Evolutionary conservation across 1,140 invertebrate genomes (phyloP).

Genomic region (Pseudomyrmex gracilis): DNA sequence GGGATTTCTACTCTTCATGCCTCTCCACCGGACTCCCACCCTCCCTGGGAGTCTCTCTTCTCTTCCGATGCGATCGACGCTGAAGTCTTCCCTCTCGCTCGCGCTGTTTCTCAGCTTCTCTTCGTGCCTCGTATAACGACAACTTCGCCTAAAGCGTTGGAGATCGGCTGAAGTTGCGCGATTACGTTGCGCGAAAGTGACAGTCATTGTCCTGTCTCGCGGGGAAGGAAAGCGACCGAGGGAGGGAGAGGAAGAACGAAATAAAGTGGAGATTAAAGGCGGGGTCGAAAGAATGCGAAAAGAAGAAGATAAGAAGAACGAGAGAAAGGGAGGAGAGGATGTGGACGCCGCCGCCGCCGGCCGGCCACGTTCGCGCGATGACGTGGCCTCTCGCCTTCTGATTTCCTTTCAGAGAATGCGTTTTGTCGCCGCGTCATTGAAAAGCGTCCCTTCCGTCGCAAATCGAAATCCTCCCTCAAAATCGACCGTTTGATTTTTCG

Average conservation of each 20-base stretch:
- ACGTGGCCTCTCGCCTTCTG: too few relatives aligned
- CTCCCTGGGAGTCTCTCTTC: conserved; percentile 56
- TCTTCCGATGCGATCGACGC: conserved; percentile 53
- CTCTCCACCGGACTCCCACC: conserved; percentile 62
- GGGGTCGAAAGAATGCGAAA: neutral
- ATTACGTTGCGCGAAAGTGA: conserved; percentile 45
- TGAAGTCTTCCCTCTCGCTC: conserved; percentile 37
- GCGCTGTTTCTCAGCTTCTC: conserved; percentile 17
- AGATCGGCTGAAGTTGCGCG: conserved; percentile 35
- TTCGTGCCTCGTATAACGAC: conserved; percentile 51
- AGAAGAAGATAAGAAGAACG: neutral
- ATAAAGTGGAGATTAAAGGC: conserved; percentile 7
- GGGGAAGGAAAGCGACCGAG: neutral
- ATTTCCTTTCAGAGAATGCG: neutral
- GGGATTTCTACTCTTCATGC: conserved; percentile 82
- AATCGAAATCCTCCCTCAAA: conserved; percentile 14
- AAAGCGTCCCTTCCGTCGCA: neutral
- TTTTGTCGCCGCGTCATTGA: conserved; percentile 12
- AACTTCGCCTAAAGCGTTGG: conserved; percentile 42
- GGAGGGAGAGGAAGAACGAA: neutral
- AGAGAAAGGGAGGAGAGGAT: neutral
- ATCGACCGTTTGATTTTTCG: neutral
- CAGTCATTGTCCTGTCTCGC: conserved; percentile 14
- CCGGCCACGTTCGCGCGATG: too few relatives aligned
- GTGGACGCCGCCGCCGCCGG: too few relatives aligned